phyloP scores from a whole-genome alignment of 2,888 invertebrate species.

The Neuroscelio doddi region DNA sequence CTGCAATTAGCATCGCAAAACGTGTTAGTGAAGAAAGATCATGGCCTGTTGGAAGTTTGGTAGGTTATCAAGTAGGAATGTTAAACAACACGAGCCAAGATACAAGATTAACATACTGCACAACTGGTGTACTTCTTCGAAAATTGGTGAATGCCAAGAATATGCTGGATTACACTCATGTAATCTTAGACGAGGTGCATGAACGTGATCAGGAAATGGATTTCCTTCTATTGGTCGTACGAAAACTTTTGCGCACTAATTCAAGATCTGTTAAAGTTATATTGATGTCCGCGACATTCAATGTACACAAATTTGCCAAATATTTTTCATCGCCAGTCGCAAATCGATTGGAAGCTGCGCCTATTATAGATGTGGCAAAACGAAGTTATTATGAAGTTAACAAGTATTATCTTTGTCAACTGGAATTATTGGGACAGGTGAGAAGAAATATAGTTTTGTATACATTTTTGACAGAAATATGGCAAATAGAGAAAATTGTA shows the following conservation, averaged over 20 bases:
- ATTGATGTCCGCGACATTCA: slow-evolving; percentile 96
- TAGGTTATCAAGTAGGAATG: slow-evolving; percentile 91
- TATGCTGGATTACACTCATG: slow-evolving; percentile 87
- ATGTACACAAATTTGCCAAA: slow-evolving; percentile 80
- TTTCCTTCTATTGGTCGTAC: slow-evolving; percentile 87
- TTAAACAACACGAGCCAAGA: slow-evolving; percentile 77
- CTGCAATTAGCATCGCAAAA: slow-evolving; percentile 90
- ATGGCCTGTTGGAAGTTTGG: slow-evolving; percentile 87
- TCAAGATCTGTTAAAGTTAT: slow-evolving; percentile 81
- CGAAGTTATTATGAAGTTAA: slow-evolving; percentile 75
- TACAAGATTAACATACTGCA: slow-evolving; percentile 88
- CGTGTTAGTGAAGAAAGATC: slow-evolving; percentile 88
- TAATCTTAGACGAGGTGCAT: slow-evolving; percentile 95
- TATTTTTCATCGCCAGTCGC: slow-evolving; percentile 77
- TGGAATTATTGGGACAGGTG: slow-evolving; percentile 62
- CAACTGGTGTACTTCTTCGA: slow-evolving; percentile 91
- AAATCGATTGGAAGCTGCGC: slow-evolving; percentile 72
- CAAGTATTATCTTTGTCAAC: slow-evolving; percentile 77
- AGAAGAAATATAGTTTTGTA: no score
- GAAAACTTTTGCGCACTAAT: slow-evolving; percentile 82
- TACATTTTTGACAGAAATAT: no score
- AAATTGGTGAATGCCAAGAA: slow-evolving; percentile 81
- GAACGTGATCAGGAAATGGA: slow-evolving; percentile 95
- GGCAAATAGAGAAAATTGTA: no score
- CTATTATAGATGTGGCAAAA: slow-evolving; percentile 75